These are phyloP conservation scores for Beris chalybata DNA, from an alignment of 2,888 invertebrate species.

Conservation along the genomic window DNA sequence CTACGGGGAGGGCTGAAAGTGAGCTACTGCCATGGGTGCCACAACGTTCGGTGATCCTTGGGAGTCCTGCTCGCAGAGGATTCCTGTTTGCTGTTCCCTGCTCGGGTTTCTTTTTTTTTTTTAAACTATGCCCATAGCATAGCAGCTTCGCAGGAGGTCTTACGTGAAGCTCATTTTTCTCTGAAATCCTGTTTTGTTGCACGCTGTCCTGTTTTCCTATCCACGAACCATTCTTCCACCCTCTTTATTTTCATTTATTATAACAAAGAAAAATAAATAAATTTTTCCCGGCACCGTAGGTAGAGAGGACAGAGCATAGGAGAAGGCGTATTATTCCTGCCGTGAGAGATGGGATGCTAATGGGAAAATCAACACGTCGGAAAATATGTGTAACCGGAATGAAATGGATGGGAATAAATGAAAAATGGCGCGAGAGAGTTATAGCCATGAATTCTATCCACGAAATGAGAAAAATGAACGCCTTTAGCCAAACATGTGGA, in stretches of 20 bases:
- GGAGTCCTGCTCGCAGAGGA: too few relatives aligned
- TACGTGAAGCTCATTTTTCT: too few relatives aligned
- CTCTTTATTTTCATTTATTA: neutral
- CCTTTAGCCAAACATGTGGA: too few relatives aligned
- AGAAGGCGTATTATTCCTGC: slow-evolving; percentile 22
- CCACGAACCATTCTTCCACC: neutral
- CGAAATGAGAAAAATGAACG: too few relatives aligned
- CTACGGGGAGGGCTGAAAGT: slow-evolving; percentile 1
- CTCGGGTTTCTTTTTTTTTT: too few relatives aligned
- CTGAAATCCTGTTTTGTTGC: neutral
- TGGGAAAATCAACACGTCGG: slow-evolving; percentile 37
- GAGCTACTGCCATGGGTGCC: slow-evolving; percentile 7
- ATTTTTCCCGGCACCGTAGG: neutral
- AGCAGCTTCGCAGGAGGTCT: too few relatives aligned
- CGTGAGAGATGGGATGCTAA: slow-evolving; percentile 27
- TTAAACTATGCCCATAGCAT: too few relatives aligned
- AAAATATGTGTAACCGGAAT: slow-evolving; percentile 34
- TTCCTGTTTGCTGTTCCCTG: too few relatives aligned
- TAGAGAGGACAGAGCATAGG: neutral
- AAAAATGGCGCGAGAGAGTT: neutral
- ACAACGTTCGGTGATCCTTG: neutral
- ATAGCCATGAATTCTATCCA: too few relatives aligned
- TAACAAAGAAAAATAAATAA: too few relatives aligned
- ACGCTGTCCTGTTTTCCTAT: neutral
- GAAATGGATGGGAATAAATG: slow-evolving; percentile 16